Evolutionary conservation across 1,140 invertebrate species (phyloP).

Genomic region (Ceratina australensis): DNA sequence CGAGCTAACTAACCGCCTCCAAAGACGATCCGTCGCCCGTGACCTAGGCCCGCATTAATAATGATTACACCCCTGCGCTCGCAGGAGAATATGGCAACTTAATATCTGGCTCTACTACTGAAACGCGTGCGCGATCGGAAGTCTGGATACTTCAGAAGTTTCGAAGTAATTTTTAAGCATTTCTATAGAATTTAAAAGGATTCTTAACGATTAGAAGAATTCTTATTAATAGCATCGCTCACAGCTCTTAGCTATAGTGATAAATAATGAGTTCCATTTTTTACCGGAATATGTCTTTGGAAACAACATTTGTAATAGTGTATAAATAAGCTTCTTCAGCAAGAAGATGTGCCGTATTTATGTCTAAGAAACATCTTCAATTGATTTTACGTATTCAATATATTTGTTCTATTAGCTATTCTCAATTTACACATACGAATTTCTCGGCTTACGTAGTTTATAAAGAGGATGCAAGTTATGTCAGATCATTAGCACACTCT

Average conservation of each 20-base stretch:
- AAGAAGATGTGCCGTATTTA: no score
- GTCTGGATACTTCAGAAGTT: no score
- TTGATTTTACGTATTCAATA: neutral
- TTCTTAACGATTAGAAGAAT: no score
- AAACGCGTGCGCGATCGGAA: no score
- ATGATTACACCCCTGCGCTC: constrained; percentile 63
- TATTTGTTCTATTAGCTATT: neutral
- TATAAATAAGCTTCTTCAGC: no score
- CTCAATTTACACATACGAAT: neutral
- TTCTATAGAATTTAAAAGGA: no score
- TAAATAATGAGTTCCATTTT: no score
- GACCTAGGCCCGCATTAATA: constrained; percentile 81
- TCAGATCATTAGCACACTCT: neutral
- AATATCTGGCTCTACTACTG: constrained; percentile 25
- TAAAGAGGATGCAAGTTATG: constrained; percentile 7
- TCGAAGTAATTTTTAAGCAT: no score
- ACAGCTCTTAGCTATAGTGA: no score
- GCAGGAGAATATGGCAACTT: constrained; percentile 33
- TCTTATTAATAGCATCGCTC: no score
- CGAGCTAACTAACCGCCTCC: constrained; percentile 76
- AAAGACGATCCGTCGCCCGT: constrained; percentile 77
- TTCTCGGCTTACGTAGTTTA: constrained; percentile 16
- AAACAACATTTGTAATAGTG: no score
- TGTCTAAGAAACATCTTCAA: neutral
- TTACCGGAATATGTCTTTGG: no score